Base-by-base conservation (phyloP, 1,140 invertebrate species). In the Onthophagus taurus region DNA sequence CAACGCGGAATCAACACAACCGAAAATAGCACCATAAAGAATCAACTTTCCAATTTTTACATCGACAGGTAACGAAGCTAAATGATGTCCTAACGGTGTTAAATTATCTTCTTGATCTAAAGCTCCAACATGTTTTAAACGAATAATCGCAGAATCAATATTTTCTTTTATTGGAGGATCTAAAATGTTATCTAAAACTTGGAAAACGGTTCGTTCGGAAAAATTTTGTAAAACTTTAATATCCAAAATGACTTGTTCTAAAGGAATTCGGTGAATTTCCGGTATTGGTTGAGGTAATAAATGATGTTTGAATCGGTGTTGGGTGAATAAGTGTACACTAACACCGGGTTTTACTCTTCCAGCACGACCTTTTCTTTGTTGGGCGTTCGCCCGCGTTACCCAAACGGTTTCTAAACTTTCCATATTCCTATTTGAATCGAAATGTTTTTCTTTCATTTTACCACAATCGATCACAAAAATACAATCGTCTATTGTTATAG, bases 401-500 rank as follows among this genome's bases (percentile, higher is more conserved):
- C 85, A 89, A 33, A 83, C 80, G 1, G 77, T 70, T 43, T 85
- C 82, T 17, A 89, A 62, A 30, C 81, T 83, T 58, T 88, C 85
- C 85, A 90, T 89, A 50, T 88, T 87, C 33, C 83, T 77, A 55
- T 82, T 80, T 0, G 82, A 76, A 65, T 89, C 85, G 63, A 88
- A 91, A 47, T 82, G 74, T 60, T 82, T 88, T 63, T 93, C 89
- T 67, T 94, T 93, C 74, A 90, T 90, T 59, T 85, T 81, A 2
- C 91, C 91, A 37, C 76, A 79, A 63, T 96, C 89, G 36, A 96
- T 78, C 2, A 96, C 90, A 64, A 84, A 93, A 1, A 91, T 83
- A 53, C 92, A 89, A 64, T 95, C 90, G 61, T 93, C 85, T 49
- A 96, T 91, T 6, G 91, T 96, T 2, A 96, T 76, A 13, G 89